A percentile compares a stretch with the other conserved stretches of the same genome.
Evolutionary conservation across 2,797 vertebrate species (phyloP).

Genomic region (Acrocephalus scirpaceus): DNA sequence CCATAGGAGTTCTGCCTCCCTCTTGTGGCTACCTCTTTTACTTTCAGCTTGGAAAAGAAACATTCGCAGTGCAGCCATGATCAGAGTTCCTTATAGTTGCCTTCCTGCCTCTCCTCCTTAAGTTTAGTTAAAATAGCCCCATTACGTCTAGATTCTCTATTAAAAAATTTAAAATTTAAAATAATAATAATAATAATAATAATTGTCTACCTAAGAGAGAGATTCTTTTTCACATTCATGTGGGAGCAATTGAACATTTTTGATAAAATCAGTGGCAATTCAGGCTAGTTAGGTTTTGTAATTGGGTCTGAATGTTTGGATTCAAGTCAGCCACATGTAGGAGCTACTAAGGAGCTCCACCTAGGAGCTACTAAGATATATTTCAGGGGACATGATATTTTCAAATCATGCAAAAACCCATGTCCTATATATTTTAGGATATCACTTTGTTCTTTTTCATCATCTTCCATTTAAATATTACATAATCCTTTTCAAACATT

Average conservation of each 20-base stretch:
- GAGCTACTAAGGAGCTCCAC: background rate
- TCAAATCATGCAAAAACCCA: background rate
- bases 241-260: background rate
- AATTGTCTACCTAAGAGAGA: background rate
- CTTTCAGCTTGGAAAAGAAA: background rate
- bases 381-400: background rate
- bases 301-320: background rate
- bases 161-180: too few species aligned
- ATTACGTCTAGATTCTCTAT: background rate
- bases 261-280: background rate
- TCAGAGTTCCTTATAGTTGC: background rate
- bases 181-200: too few species aligned
- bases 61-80: background rate
- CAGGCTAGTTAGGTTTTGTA: background rate
- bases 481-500: background rate
- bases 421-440: background rate
- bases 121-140: background rate
- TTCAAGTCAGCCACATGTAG: background rate
- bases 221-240: background rate
- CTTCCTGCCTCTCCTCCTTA: background rate
- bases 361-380: background rate
- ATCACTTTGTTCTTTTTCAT: background rate
- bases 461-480: background rate
- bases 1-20: constrained; percentile 40
- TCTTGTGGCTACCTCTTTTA: constrained; percentile 40